Evolutionary conservation across 1,140 invertebrate genomes (phyloP), one percentile per base, ranked within the genome.

Genomic region (Temnothorax longispinosus): DNA sequence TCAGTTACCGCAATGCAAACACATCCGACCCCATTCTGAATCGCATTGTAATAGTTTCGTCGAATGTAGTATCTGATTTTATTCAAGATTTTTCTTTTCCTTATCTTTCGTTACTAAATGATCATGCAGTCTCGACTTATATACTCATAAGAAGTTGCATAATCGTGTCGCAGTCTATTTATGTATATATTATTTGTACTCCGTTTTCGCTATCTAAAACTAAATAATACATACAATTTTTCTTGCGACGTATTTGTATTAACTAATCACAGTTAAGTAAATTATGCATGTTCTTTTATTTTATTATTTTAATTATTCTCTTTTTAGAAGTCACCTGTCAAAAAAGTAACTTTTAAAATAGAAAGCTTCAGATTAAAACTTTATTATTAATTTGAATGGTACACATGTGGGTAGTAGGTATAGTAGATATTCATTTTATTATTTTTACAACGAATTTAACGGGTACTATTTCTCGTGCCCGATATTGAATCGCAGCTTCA

Each of bases 21-120:
- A 86, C 21, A 56, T 75, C 69, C 32, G 50, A 75, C 47, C 44
- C 72, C 41, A 76, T 78, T 88, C 15, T 41, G 41, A 41, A 35
- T 84, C 58, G 50, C 69, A 52, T 78, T 54, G 52, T 69, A 86
- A 86, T 88, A 64, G 47, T 62, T 85, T 76, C 47, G 0, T 6
- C n/a, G 41, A 87, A 77, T 89, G 69, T 85, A 60, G 85, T 69
- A 69, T 75, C 80, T 71, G 72, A 74, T 85, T 88, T 71, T 18
- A 7, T 67, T 64, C 35, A 35, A 60, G 18, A 74, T 74, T 75
- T n/a, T 58, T 27, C 41, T 47, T 10, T 47, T 27, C n/a, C 18
- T 54, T 50, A 60, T 84, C 15, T 74, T 18, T 60, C 8, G n/a
- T n/a, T 38, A 13, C 13, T 38, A 72, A 75, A 74, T 38, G 8